Evolutionary conservation across 2,113 vertebrate genomes (phyloP), one percentile per base, ranked within the genome.

Genomic region (Rhinopomastus cyanomelas): DNA sequence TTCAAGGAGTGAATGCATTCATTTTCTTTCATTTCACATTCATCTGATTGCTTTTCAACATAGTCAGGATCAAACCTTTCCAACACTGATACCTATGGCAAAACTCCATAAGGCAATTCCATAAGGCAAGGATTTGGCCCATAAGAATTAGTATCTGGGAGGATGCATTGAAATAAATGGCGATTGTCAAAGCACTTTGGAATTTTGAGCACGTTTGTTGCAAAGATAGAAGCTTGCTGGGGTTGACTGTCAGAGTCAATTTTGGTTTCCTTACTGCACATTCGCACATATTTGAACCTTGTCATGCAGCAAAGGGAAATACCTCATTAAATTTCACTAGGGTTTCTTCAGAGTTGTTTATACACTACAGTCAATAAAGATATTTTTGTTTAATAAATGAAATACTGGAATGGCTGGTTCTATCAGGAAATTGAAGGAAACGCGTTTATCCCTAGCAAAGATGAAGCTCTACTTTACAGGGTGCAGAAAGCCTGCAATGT

Each of bases 131-230:
- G 77, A 88, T 93, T 93, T 92, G 87, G 69, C 88, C 71, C 9
- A 1, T 42, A 81, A 79, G 46, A 92, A 84, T 73, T 49, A 84
- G 56, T 21, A n/a, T 89, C 96, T 94, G 32, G 92, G 90, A 96
- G 84, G 48, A 86, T 74, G 55, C 80, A 75, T 29, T 93, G 87
- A 95, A 95, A 87, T 91, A 89, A 91, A 93, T 64, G 60, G 67
- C 89, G 90, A 94, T 95, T 96, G 92, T 83, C 75, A 81, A 94
- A 96, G 77, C 80, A 94, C 80, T 68, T 80, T 92, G 93, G 95
- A 94, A 97, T 96, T 93, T 87, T 90, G 94, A 94, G 66, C 60
- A 92, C 89, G 93, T 95, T 95, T 84, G 65, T 90, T 94, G 84
- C 88, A 88, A 72, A 89, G 93, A 94, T 84, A 95, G 91, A 87